Evolutionary conservation across 2,797 vertebrate species (phyloP), one percentile per base, ranked within the genome.

Genomic region (Petrocephalus schoutedeni): DNA sequence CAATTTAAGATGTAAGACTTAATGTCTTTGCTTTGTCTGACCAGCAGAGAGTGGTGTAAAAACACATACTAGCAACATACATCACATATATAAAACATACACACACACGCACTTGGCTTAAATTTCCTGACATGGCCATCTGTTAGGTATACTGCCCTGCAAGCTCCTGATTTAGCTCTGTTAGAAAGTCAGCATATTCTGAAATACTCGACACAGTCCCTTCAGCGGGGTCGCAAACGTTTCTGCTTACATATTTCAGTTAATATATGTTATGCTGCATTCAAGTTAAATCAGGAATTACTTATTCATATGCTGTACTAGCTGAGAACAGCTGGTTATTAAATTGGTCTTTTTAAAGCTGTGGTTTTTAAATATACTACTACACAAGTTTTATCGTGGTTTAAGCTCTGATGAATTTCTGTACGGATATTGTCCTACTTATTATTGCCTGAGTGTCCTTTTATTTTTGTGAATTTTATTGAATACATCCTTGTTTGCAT

Each of bases 31-130:
- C 58, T 89, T 91, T 2, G 82, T 92, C 91, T 91, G 91, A 90
- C 91, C 92, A 88, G 90, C 90, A 91, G 91, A 92, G 53, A 59
- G 80, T 53, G 82, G 16, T 41, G 71, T 45, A 77, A 77, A 77
- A 45, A 77, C 71, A 77, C 54, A 57, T 57, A 57, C 54, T 57
- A 2, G 14, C 14, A 1, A 14, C 54, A 12, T 57, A 57, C 32
- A 77, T 77, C 12, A 67, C 12, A 67, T 67, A 67, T 67, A 67
- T 28, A 67, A 77, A 19, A 77, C 71, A 36, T 19, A 74, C 71
- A 41, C 71, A n/a, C 28, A 28, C 28, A 28, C 28, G 14, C n/a
- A 53, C n/a, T 84, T 54, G 80, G 45, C 80, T 54, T 84, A 51
- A 28, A 12, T 84, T 14, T 84, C 80, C 19, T 84, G 80, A 84